Conservation (phyloP, 2,113 vertebrate genomes). For the Trogon surrucura region DNA sequence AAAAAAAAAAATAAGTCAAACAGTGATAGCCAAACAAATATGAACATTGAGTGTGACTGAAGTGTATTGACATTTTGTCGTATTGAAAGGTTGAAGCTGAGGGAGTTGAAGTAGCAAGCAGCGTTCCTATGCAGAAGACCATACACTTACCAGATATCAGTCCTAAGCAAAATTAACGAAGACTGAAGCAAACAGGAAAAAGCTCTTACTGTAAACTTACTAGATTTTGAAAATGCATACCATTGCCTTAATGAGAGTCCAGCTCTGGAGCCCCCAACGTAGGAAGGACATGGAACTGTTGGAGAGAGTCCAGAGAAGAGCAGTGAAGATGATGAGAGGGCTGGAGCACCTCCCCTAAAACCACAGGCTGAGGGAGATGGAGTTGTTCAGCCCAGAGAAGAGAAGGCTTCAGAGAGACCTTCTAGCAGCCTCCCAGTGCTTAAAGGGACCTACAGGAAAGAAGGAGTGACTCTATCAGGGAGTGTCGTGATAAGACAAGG, state of each 20-base stretch:
- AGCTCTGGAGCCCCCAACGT: too few relatives aligned
- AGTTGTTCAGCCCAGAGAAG: too few relatives aligned
- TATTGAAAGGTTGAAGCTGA: neutral
- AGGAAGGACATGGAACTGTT: too few relatives aligned
- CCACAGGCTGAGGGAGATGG: too few relatives aligned
- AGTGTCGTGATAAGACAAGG: too few relatives aligned
- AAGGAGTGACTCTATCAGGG: too few relatives aligned
- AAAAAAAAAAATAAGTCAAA: neutral
- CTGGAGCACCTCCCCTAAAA: too few relatives aligned
- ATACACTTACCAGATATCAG: neutral
- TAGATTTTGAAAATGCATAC: neutral
- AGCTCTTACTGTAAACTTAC: neutral
- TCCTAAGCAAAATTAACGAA: neutral
- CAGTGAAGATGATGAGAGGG: too few relatives aligned
- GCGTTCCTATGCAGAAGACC: neutral
- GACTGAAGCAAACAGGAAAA: neutral
- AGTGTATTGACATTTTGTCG: neutral
- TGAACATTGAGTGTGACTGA: neutral
- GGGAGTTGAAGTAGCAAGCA: neutral
- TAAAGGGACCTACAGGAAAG: too few relatives aligned
- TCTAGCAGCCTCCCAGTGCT: too few relatives aligned
- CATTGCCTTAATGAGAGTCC: neutral
- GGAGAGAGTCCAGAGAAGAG: too few relatives aligned
- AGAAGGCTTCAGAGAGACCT: too few relatives aligned
- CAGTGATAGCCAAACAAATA: neutral